phyloP scores from a whole-genome alignment of 2,888 invertebrate species.

The Peribatodes rhomboidaria region DNA sequence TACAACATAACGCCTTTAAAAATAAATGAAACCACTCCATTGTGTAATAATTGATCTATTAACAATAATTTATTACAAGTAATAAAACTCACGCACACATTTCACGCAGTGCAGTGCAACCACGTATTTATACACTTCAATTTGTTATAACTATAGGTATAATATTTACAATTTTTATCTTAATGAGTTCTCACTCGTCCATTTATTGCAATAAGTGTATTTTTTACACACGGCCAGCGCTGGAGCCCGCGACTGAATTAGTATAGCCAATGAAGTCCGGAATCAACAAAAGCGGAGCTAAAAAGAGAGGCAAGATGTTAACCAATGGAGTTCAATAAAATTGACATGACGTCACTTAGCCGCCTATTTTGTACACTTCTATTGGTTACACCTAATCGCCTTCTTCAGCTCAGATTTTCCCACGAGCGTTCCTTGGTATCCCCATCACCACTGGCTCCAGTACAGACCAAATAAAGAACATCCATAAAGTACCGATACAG shows the following conservation, averaged over 20 bases:
- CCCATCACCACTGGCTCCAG: neutral
- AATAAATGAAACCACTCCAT: conserved; percentile 32
- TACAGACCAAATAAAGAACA: neutral
- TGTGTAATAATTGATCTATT: conserved; percentile 82
- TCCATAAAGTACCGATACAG: neutral
- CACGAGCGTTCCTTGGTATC: no score
- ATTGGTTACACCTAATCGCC: no score
- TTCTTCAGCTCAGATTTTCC: no score
- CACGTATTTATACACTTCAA: conserved; percentile 59
- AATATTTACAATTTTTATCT: conserved; percentile 72
- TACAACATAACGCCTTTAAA: no score
- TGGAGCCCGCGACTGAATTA: neutral
- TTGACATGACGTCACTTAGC: no score
- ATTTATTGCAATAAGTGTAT: conserved; percentile 23
- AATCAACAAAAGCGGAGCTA: no score
- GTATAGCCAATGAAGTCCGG: no score
- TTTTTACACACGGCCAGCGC: neutral
- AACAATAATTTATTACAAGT: conserved; percentile 83
- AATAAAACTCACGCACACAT: conserved; percentile 77
- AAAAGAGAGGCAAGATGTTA: no score
- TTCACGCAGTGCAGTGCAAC: conserved; percentile 68
- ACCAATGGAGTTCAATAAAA: no score
- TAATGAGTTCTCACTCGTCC: conserved; percentile 34
- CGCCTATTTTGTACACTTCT: no score
- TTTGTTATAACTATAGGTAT: conserved; percentile 62